phyloP scores from a whole-genome alignment of 2,797 vertebrate species.

The Spinus pinus region DNA sequence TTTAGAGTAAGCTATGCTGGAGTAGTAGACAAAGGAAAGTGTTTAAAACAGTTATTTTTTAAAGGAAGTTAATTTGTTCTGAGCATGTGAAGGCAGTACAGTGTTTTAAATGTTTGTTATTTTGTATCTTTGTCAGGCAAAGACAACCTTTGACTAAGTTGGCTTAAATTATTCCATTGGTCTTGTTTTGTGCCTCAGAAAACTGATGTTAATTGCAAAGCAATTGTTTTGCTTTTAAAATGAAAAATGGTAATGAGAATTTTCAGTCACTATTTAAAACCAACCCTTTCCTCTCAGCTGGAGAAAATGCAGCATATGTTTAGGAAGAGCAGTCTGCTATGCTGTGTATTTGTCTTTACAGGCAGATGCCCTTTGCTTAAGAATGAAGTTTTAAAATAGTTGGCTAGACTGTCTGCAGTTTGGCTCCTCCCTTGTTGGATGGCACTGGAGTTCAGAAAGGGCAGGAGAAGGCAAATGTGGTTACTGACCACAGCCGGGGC shows the following conservation, averaged over 20 bases:
- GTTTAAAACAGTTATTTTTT: not conserved
- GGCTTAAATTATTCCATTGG: not conserved
- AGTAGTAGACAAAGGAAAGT: not conserved
- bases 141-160: not conserved
- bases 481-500: not conserved
- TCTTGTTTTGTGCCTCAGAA: not conserved
- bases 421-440: not conserved
- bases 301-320: not conserved
- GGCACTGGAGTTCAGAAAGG: not conserved
- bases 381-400: not conserved
- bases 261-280: not conserved
- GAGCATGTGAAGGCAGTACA: not conserved
- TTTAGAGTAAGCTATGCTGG: not conserved
- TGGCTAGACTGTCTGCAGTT: not conserved
- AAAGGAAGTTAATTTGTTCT: not conserved
- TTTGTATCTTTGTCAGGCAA: not conserved
- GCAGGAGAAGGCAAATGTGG: not conserved
- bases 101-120: not conserved
- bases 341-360: not conserved
- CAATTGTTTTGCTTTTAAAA: not conserved
- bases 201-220: not conserved
- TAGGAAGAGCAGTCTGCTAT: not conserved
- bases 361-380: not conserved
- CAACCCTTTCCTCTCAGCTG: not conserved
- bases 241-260: not conserved